A percentile compares a stretch with the other conserved stretches of the same genome.
Evolutionary conservation across 2,113 vertebrate species (phyloP).

Genomic region (Herpetotheres cachinnans): DNA sequence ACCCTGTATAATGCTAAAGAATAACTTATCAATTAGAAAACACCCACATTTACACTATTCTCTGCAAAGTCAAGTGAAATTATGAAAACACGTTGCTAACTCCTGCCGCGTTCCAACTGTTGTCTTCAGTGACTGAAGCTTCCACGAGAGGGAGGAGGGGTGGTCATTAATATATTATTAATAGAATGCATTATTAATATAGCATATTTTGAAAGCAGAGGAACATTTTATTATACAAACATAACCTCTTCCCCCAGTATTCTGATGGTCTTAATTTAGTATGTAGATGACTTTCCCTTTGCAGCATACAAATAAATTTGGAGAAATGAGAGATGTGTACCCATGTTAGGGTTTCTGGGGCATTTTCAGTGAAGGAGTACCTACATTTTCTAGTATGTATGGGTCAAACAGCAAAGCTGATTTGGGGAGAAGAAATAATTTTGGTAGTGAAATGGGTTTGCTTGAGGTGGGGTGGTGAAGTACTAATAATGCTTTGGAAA

Average conservation of each 20-base stretch:
- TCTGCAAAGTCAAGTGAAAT: background rate
- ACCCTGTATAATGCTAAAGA: background rate
- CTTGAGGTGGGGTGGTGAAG: background rate
- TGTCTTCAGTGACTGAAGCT: background rate
- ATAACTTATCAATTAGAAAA: background rate
- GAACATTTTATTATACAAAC: background rate
- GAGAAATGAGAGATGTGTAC: background rate
- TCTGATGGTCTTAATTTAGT: background rate
- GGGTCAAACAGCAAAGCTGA: background rate
- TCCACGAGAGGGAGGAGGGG: background rate
- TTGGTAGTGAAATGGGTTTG: background rate
- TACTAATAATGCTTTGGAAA: background rate
- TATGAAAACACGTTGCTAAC: background rate
- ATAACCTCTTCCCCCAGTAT: background rate
- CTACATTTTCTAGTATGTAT: rapidly evolving
- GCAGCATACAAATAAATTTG: background rate
- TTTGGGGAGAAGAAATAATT: background rate
- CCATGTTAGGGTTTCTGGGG: rapidly evolving
- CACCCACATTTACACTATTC: background rate
- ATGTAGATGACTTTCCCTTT: background rate
- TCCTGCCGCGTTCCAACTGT: background rate
- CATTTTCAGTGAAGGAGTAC: rapidly evolving
- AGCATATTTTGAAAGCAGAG: background rate
- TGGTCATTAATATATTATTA: constrained; percentile 8
- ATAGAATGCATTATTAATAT: background rate